Percentiles rank a stretch among this genome's conserved stretches.
Conservation (phyloP, 92 coral and sea anemone genomes). For the Epizoanthus rinbou region DNA sequence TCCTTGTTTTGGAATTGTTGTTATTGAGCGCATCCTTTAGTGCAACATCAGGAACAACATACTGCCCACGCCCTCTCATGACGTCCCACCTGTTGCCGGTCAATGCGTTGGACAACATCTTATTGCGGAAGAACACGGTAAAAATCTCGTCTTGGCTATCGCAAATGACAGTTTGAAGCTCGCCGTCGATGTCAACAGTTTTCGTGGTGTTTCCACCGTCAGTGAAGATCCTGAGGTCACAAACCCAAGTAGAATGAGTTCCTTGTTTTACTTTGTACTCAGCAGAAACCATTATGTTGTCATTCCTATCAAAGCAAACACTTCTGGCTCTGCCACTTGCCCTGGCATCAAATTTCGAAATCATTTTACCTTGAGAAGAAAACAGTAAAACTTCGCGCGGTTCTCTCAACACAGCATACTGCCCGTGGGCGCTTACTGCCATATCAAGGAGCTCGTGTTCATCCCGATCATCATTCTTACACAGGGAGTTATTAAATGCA, state of each 20-base stretch:
- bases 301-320: background rate
- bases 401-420: background rate
- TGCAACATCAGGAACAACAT: background rate
- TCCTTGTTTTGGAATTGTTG: background rate
- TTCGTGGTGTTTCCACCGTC: background rate
- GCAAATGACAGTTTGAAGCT: background rate
- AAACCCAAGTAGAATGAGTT: no score
- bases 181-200: background rate
- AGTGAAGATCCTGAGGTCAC: background rate
- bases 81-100: no score
- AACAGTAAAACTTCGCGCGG: background rate
- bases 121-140: background rate
- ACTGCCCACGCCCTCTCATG: background rate
- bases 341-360: background rate
- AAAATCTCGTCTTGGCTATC: conserved; percentile 7
- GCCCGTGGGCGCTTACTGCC: conserved; percentile 3
- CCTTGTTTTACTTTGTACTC: background rate
- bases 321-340: background rate
- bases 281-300: background rate
- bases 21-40: background rate
- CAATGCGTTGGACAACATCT: no score
- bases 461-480: background rate
- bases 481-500: background rate
- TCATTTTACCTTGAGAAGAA: background rate
- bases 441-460: background rate